Percentiles rank a stretch among this genome's conserved stretches.
Conservation (phyloP, 2,888 invertebrate species). For the Meteorus colon region DNA sequence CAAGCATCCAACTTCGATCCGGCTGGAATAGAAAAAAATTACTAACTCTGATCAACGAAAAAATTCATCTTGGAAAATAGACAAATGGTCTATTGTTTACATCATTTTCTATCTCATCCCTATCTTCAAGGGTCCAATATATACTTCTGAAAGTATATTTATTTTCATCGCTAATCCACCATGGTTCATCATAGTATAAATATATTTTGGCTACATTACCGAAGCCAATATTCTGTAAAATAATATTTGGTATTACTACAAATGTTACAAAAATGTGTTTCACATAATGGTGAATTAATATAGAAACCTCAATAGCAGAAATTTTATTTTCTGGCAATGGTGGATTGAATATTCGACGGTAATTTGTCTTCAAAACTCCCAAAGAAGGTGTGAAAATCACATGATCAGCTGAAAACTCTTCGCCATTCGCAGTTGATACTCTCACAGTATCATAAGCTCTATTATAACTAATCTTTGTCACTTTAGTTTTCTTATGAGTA, state of each 20-base stretch:
- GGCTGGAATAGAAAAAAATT: constrained; percentile 5
- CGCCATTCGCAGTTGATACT: constrained; percentile 73
- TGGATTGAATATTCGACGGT: constrained; percentile 76
- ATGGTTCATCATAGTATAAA: constrained; percentile 64
- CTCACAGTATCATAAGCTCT: constrained; percentile 46
- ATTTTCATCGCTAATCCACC: constrained; percentile 43
- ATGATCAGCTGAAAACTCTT: constrained; percentile 76
- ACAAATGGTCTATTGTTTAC: constrained; percentile 6
- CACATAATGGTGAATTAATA: constrained; percentile 14
- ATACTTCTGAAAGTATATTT: background rate
- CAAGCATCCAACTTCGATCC: constrained; percentile 77
- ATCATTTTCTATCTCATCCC: constrained; percentile 37
- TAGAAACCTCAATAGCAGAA: constrained; percentile 73
- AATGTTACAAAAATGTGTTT: constrained; percentile 22
- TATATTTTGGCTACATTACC: constrained; percentile 82
- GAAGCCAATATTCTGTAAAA: constrained; percentile 75
- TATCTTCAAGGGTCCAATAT: constrained; percentile 37
- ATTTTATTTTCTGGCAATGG: constrained; percentile 76
- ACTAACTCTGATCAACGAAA: background rate
- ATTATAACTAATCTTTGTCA: constrained; percentile 59
- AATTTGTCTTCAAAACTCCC: constrained; percentile 80
- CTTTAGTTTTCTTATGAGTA: constrained; percentile 59
- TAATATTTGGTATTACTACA: background rate
- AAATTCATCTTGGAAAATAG: background rate
- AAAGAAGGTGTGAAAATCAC: constrained; percentile 82